These are phyloP conservation scores for Acronicta leporina DNA, from an alignment of 2,888 invertebrate species.

Conservation along the genomic window DNA sequence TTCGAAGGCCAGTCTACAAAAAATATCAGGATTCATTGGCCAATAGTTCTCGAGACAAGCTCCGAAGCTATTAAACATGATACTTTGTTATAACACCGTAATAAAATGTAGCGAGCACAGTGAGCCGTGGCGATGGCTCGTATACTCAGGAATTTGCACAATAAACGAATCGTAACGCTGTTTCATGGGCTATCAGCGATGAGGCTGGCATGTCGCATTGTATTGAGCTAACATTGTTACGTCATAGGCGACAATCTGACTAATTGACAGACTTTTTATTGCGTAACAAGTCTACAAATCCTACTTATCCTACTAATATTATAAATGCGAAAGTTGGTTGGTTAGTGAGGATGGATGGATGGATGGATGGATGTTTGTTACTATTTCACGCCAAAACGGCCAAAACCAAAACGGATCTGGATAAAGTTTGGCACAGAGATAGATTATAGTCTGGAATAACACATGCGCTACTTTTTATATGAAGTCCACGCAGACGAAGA, in stretches of 20 bases:
- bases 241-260: slow-evolving; percentile 9
- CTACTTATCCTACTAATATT: no score
- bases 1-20: no score
- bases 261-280: slow-evolving; percentile 10
- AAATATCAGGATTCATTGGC: slow-evolving; percentile 7
- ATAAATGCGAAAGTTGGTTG: no score
- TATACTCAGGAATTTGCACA: slow-evolving; percentile 54
- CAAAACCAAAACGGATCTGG: no score
- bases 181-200: slow-evolving; percentile 34
- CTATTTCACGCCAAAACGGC: no score
- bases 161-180: slow-evolving; percentile 55
- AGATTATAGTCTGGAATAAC: no score
- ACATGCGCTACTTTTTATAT: no score
- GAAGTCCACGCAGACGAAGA: no score
- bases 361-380: no score
- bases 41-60: slow-evolving; percentile 12
- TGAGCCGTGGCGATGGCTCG: slow-evolving; percentile 28
- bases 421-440: no score
- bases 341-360: no score
- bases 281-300: not conserved
- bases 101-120: slow-evolving; percentile 12
- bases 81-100: slow-evolving; percentile 19
- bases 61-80: slow-evolving; percentile 12
- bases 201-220: slow-evolving; percentile 9
- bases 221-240: slow-evolving; percentile 8